Percentiles rank a stretch among this genome's conserved stretches.
Conservation (phyloP, 2,797 vertebrate species). For the Neosalanx taihuensis region DNA sequence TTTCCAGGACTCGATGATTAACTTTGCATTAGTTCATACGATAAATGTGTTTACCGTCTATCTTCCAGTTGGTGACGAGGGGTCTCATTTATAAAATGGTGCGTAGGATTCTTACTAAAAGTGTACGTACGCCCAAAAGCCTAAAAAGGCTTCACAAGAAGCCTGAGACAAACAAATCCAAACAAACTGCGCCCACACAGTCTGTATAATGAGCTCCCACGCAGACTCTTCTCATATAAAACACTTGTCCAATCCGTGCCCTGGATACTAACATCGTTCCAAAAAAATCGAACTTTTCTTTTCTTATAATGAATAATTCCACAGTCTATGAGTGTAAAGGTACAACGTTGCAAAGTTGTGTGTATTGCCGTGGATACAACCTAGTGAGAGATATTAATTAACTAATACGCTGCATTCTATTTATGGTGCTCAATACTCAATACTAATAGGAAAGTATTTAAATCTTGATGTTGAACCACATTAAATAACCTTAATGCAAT, state of each 20-base stretch:
- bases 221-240: not conserved
- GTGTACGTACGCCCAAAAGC: not conserved
- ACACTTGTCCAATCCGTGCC: not conserved
- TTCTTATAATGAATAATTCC: not conserved
- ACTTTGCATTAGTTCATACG: not conserved
- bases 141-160: not conserved
- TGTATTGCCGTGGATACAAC: not conserved
- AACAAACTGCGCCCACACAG: not conserved
- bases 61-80: too few relatives aligned
- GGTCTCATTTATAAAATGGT: too few relatives aligned
- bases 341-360: not conserved
- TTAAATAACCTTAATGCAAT: not conserved
- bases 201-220: slow-evolving; percentile 9
- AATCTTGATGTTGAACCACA: not conserved
- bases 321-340: not conserved
- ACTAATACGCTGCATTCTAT: not conserved
- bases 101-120: too few relatives aligned
- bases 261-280: slow-evolving; percentile 1
- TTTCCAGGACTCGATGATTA: not conserved
- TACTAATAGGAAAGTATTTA: not conserved
- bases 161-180: slow-evolving; percentile 1
- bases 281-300: not conserved
- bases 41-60: too few relatives aligned
- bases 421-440: not conserved
- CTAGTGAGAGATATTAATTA: not conserved